These are phyloP conservation scores for Dynastes maya DNA, from an alignment of 2,888 invertebrate species.

Conservation along the genomic window DNA sequence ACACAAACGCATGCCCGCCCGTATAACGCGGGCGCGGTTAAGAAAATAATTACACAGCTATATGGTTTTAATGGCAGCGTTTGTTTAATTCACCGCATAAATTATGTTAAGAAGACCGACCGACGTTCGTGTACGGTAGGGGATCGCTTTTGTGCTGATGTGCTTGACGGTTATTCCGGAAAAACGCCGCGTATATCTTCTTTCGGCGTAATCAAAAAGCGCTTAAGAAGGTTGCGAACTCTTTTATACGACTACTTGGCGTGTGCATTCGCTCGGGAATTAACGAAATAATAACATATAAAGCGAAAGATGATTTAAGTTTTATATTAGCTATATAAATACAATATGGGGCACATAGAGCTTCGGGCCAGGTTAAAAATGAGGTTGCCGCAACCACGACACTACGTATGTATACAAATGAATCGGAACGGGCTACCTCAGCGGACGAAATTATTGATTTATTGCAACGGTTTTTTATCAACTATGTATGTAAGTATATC, in stretches of 20 bases:
- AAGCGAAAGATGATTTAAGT: not conserved
- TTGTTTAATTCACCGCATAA: conserved; percentile 40
- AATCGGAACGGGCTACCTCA: no score
- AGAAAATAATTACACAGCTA: conserved; percentile 44
- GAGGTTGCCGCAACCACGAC: no score
- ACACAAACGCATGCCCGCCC: conserved; percentile 36
- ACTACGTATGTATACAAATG: no score
- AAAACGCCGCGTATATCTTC: conserved; percentile 27
- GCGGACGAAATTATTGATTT: no score
- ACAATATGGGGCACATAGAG: no score
- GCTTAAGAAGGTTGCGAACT: conserved; percentile 27
- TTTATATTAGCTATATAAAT: not conserved
- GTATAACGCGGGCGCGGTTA: conserved; percentile 19
- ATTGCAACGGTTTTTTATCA: no score
- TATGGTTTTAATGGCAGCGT: conserved; percentile 39
- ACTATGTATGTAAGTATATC: no score
- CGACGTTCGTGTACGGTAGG: conserved; percentile 18
- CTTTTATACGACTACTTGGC: conserved; percentile 8
- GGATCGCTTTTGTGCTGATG: not conserved
- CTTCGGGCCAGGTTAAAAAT: no score
- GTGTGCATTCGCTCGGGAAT: conserved; percentile 10
- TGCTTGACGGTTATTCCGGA: conserved; percentile 10
- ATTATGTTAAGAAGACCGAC: conserved; percentile 34
- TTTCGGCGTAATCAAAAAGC: conserved; percentile 41
- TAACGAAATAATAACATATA: conserved; percentile 29